Evolutionary conservation across 1,140 invertebrate genomes (phyloP).

Genomic region (Ditylenchus dipsaci): DNA sequence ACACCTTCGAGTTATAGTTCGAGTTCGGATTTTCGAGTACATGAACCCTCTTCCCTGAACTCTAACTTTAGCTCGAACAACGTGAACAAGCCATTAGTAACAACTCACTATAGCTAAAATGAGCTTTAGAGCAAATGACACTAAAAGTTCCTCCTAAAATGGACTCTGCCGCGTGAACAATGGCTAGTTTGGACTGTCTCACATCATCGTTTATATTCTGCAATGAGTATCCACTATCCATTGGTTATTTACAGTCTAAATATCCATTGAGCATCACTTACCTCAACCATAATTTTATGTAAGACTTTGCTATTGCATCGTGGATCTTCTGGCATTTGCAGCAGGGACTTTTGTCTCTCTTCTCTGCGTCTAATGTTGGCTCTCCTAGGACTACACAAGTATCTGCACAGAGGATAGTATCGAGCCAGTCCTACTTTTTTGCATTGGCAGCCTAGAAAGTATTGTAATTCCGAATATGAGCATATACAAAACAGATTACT

Average conservation of each 20-base stretch:
- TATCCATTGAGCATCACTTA: neutral
- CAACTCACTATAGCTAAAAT: constrained; percentile 25
- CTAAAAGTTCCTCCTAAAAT: constrained; percentile 25
- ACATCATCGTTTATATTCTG: constrained; percentile 33
- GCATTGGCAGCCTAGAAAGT: too few relatives aligned
- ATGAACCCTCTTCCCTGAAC: too few relatives aligned
- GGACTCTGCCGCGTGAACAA: constrained; percentile 26
- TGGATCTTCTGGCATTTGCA: neutral
- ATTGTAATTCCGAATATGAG: too few relatives aligned
- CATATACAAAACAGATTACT: too few relatives aligned
- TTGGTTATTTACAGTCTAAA: constrained; percentile 1
- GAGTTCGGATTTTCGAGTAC: too few relatives aligned
- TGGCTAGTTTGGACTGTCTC: constrained; percentile 29
- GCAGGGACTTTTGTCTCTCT: neutral
- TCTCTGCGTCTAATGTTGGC: constrained; percentile 4
- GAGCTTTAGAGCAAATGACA: constrained; percentile 21
- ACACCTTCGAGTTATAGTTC: too few relatives aligned
- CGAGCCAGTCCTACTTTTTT: too few relatives aligned
- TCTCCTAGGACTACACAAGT: constrained; percentile 1
- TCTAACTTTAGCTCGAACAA: too few relatives aligned
- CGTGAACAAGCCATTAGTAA: too few relatives aligned
- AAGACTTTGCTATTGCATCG: constrained; percentile 25
- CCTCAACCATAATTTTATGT: constrained; percentile 25
- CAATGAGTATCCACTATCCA: neutral
- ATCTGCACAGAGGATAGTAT: neutral